Evolutionary conservation across 2,797 vertebrate genomes (phyloP).

Genomic region (Apogon hyalosoma): DNA sequence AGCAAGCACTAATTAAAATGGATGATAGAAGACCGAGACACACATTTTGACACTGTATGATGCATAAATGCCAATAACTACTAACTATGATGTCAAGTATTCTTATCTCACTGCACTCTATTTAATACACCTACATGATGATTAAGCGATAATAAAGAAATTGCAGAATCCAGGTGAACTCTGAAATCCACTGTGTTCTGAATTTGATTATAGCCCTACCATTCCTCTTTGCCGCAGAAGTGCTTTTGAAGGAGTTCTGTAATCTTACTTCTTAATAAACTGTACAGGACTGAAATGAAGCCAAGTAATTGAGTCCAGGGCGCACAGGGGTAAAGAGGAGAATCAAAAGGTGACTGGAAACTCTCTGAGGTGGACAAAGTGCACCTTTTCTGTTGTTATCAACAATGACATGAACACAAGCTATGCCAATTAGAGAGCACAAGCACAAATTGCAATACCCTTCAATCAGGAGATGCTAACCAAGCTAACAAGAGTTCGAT

Average conservation of each 20-base stretch:
- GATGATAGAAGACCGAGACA: constrained; percentile 56
- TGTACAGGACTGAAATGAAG: constrained; percentile 3
- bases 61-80: constrained; percentile 18
- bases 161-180: background rate
- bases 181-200: background rate
- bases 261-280: constrained; percentile 6
- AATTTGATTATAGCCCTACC: background rate
- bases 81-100: background rate
- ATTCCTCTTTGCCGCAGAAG: background rate
- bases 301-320: constrained; percentile 22
- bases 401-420: constrained; percentile 56
- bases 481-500: constrained; percentile 47
- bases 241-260: background rate
- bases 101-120: background rate
- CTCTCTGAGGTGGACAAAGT: constrained; percentile 54
- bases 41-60: constrained; percentile 33
- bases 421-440: constrained; percentile 52
- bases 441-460: constrained; percentile 32
- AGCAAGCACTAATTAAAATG: constrained; percentile 76
- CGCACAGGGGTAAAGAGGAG: constrained; percentile 28
- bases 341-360: constrained; percentile 19
- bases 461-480: constrained; percentile 68
- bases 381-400: constrained; percentile 57
- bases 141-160: background rate
- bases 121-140: background rate